Percentiles rank a stretch among this genome's conserved stretches.
These are phyloP conservation scores for Mormyrus lacerda DNA, from an alignment of 2,113 vertebrate genomes.

Conservation along the genomic window DNA sequence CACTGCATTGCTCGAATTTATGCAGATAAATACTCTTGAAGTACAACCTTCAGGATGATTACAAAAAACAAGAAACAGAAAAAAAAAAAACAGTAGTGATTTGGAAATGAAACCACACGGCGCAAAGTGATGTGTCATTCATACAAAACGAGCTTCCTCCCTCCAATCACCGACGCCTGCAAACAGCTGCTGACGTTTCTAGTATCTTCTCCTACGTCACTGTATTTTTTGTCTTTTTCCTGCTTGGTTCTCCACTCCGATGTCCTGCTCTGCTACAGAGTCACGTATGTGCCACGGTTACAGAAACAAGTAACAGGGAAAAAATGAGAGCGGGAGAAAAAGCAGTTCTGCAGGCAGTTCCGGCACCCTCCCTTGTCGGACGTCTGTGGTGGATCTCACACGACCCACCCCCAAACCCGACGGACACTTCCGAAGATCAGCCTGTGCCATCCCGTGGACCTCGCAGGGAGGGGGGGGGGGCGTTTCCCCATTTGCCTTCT, in stretches of 20 bases:
- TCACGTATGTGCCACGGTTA: constrained; percentile 68
- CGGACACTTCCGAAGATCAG: constrained; percentile 55
- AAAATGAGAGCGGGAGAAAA: constrained; percentile 48
- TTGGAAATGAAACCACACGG: neutral
- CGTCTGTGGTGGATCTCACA: neutral
- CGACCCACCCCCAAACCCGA: neutral
- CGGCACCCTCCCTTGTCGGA: constrained; percentile 37
- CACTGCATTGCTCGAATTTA: constrained; percentile 65
- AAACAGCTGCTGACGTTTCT: neutral
- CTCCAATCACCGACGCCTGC: constrained; percentile 51
- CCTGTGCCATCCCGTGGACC: constrained; percentile 59
- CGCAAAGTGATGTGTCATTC: constrained; percentile 34
- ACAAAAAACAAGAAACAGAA: constrained; percentile 48
- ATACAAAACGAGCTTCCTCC: constrained; percentile 63
- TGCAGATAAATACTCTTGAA: constrained; percentile 56
- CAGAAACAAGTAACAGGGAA: constrained; percentile 37
- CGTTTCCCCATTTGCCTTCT: neutral
- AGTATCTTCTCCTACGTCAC: constrained; percentile 32
- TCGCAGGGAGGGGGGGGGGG: constrained; percentile 33
- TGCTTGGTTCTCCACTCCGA: constrained; percentile 43
- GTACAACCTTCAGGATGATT: constrained; percentile 60
- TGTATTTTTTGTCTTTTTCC: constrained; percentile 37
- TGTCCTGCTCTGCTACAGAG: constrained; percentile 40
- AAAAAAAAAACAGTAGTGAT: constrained; percentile 75
- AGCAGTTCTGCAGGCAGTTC: constrained; percentile 64